Evolutionary conservation across 2,888 invertebrate species (phyloP), one percentile per base, ranked within the genome.

Genomic region (Leistus spinibarbis): DNA sequence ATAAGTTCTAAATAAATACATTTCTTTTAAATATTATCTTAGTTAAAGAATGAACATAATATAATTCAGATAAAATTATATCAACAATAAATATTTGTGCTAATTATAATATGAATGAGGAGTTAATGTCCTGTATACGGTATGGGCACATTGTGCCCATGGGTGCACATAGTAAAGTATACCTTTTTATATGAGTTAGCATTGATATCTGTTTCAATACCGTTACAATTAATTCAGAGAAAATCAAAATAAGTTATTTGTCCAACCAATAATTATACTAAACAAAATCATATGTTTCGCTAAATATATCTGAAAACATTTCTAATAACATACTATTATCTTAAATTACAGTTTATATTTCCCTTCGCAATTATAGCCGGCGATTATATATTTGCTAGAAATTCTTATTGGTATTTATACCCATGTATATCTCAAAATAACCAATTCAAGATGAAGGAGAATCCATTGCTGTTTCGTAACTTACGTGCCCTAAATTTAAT

Each of bases 391-490:
- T 60, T 60, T 16, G 60, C 19, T 60, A 17, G 1, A n/a, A n/a
- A n/a, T n/a, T n/a, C 40, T 40, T 40, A 40, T 40, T 10, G 20
- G 17, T 60, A 60, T 60, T 16, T 60, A 60, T 19, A 60, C 3
- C 60, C 13, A 1, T 10, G 17, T 9, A 60, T 10, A 60, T 17
- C 4, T 60, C 60, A 5, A 19, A 17, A 10, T 19, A 3, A 19
- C 5, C 10, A 20, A 60, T 1, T 10, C 20, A 68, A 56, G 54
- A 75, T 75, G 75, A 54, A 75, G 19, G 54, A 74, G 19, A 64
- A 75, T 69, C 75, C 75, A 7, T 56, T 75, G 22, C 66, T 75
- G 3, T 63, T 23, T 24, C 53, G 69, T 10, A 75, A 75, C n/a
- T 54, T 75, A 19, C 24, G 22, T 9, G 75, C 69, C 1, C 10